phyloP scores from a whole-genome alignment of 2,797 vertebrate genomes.

The Sphenopsis melanotis region DNA sequence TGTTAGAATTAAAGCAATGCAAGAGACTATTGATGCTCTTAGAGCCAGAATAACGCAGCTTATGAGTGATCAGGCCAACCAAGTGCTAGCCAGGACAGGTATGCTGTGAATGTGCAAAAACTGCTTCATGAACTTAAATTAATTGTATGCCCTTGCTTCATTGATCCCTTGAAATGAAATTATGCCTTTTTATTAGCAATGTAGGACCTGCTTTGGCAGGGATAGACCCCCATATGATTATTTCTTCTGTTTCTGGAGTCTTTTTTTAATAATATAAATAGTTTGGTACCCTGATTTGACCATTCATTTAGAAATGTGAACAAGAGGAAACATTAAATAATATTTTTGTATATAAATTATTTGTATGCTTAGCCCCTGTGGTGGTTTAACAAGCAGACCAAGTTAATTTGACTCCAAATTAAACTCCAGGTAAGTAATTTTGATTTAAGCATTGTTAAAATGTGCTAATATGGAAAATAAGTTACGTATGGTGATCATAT shows the following conservation, averaged over 20 bases:
- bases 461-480: background rate
- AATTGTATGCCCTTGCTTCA: background rate
- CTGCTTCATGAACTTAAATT: background rate
- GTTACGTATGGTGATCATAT: background rate
- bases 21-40: conserved; percentile 90
- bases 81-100: conserved; percentile 88
- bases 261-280: background rate
- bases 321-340: background rate
- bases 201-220: background rate
- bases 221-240: background rate
- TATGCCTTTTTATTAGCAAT: background rate
- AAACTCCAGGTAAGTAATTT: background rate
- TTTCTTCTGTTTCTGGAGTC: background rate
- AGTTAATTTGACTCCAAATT: background rate
- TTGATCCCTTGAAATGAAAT: background rate
- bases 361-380: background rate
- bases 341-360: background rate
- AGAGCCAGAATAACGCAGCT: conserved; percentile 87
- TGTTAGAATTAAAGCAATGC: conserved; percentile 96
- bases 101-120: background rate
- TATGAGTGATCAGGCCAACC: conserved; percentile 89
- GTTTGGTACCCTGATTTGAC: background rate
- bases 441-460: background rate
- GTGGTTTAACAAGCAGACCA: background rate
- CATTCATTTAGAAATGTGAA: background rate